phyloP scores from a whole-genome alignment of 2,888 invertebrate species.

The Drosophila melanocephala region DNA sequence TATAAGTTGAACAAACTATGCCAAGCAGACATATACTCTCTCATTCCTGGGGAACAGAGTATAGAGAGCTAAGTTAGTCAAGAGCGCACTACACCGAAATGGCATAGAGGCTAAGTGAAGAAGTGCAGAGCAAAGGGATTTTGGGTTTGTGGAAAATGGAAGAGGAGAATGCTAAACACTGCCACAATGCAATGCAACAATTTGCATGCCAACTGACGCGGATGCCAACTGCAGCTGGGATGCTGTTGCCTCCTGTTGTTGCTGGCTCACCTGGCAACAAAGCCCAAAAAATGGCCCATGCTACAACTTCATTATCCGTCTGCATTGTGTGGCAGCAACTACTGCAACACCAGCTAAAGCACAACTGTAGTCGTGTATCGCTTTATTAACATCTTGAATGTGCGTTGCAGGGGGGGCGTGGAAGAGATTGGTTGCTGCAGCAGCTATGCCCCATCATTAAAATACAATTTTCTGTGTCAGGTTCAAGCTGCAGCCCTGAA shows the following conservation, averaged over 20 bases:
- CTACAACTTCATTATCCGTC: conserved; percentile 70
- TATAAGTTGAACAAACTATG: background rate
- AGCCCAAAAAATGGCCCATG: conserved; percentile 59
- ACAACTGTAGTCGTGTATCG: conserved; percentile 67
- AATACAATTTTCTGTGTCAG: conserved; percentile 82
- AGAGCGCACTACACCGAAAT: conserved; percentile 47
- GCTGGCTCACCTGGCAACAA: conserved; percentile 31
- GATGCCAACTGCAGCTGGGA: conserved; percentile 21
- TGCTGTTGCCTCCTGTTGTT: conserved; percentile 31
- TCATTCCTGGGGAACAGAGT: background rate
- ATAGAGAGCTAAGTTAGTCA: conserved; percentile 54
- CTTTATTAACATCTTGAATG: conserved; percentile 79
- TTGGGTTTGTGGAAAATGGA: background rate
- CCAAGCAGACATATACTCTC: background rate
- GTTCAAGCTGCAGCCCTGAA: conserved; percentile 74
- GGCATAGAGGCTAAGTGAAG: conserved; percentile 34
- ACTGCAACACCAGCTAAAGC: conserved; percentile 25
- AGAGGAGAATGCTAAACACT: conserved; percentile 38
- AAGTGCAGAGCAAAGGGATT: conserved; percentile 6
- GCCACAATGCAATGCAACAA: conserved; percentile 58
- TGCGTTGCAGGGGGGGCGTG: background rate
- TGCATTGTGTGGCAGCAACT: conserved; percentile 33
- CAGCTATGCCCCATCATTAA: conserved; percentile 75
- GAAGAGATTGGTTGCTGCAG: conserved; percentile 19
- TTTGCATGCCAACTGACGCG: conserved; percentile 58